Base-by-base conservation (phyloP, 1,140 invertebrate genomes). In the Philotrypesis tridentata region DNA sequence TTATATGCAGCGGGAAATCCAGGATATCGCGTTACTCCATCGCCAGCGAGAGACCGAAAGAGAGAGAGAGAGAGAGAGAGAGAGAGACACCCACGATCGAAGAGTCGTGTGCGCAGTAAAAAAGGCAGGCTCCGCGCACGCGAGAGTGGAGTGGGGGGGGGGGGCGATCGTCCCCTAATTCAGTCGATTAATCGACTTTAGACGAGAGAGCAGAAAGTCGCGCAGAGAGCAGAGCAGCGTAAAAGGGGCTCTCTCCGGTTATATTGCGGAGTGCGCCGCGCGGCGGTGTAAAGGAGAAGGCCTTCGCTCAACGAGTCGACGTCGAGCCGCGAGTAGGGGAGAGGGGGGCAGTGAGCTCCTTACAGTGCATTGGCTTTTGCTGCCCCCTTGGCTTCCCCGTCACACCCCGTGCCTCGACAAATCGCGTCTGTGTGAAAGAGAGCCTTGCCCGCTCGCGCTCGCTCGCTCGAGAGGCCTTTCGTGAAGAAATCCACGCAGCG, bases 291-390 rank as follows among this genome's bases (percentile, higher is more conserved):
- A 40, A 31, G 37, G 65, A 71, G n/a, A 71, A 79, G 76, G 65
- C 25, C 65, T 55, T n/a, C 21, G 29, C 61, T 21, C 7, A 17
- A 25, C 25, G n/a, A n/a, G n/a, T n/a, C n/a, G 21, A 21, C 68
- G 65, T 17, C n/a, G 55, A 55, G 72, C 7, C 29, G 40, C 17
- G n/a, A n/a, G 37, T 9, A 25, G 37, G 3, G 71, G 60, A 25
- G 63, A n/a, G 37, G 55, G 60, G 68, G 48, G 67, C 61, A 40
- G 71, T 82, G 75, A 79, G 75, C 75, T 82, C 75, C 75, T 78
- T 82, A 82, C 77, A 83, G 77, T 83, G 75, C 82, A 79, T 83
- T 79, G 82, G 33, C 77, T 83, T 74, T 72, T 73, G 67, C 71
- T 74, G 70, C 71, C 70, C 71, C 79, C 72, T 68, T 70, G 40